These are phyloP conservation scores for Silurus glanis DNA, from an alignment of 2,113 vertebrate species.

Conservation along the genomic window DNA sequence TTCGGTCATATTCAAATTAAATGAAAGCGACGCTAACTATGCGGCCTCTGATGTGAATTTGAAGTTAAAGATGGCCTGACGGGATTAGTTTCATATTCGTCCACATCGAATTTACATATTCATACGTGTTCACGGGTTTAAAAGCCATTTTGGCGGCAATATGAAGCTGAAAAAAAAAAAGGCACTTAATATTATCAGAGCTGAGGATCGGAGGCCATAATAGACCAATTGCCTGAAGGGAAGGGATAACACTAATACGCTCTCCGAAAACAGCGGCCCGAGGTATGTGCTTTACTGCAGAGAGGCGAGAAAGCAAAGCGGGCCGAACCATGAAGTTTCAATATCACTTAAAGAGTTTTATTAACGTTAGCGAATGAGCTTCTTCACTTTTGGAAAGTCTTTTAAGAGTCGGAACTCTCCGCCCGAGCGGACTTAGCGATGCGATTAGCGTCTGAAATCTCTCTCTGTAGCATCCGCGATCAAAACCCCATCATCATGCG, in stretches of 20 bases:
- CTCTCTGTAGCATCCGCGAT: constrained; percentile 24
- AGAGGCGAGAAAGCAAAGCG: constrained; percentile 48
- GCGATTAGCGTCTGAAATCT: constrained; percentile 44
- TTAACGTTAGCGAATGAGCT: constrained; percentile 56
- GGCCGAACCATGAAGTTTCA: constrained; percentile 68
- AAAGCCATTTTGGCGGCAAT: constrained; percentile 68
- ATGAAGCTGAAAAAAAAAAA: constrained; percentile 63
- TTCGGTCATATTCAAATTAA: constrained; percentile 64
- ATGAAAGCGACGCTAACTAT: constrained; percentile 55
- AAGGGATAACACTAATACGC: constrained; percentile 76
- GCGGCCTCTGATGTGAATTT: constrained; percentile 63
- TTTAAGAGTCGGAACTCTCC: constrained; percentile 38
- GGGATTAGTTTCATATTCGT: constrained; percentile 67
- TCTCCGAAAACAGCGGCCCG: constrained; percentile 70
- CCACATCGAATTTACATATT: constrained; percentile 75
- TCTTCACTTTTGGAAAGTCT: constrained; percentile 34
- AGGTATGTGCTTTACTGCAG: constrained; percentile 72
- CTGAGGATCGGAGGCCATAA: constrained; percentile 69
- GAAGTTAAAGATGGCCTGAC: constrained; percentile 66
- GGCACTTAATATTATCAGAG: constrained; percentile 77
- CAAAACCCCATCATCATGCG: constrained; percentile 46
- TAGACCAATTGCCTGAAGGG: constrained; percentile 72
- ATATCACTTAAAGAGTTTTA: constrained; percentile 72
- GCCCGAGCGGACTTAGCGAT: constrained; percentile 45
- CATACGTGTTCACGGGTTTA: constrained; percentile 72